Evolutionary conservation across 2,888 invertebrate species (phyloP), one percentile per base, ranked within the genome.

Genomic region (Leptopterna dolabrata): DNA sequence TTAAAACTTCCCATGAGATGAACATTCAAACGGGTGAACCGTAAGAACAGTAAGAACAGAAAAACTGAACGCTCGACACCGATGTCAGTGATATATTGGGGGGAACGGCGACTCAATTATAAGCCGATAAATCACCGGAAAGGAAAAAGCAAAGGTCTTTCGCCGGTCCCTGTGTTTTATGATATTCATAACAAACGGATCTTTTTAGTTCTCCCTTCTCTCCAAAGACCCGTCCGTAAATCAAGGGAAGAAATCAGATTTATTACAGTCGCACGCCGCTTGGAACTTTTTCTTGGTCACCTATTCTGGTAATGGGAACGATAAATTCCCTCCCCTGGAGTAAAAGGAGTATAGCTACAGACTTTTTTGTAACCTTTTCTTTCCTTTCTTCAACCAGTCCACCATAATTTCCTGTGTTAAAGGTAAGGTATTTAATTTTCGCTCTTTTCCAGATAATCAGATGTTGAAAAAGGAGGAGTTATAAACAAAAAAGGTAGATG

Each of bases 201-300:
- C 30, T 45, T 81, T 81, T 51, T 81, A 81, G 29, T 55, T 47
- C 51, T 24, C 81, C 47, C 81, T 81, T 81, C 29, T 30, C 43
- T 36, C 36, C 73, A 55, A 55, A 81, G 81, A 55, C 81, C 51
- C 7, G 51, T 51, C 78, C 45, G 55, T 81, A 81, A 81, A 81
- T 81, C 81, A 81, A 55, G 81, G 55, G 51, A 81, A 81, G 55
- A 55, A 81, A 81, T 55, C 81, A 55, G 81, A 81, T 81, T 81
- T 81, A 81, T 81, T 55, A 81, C 81, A 51, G 29, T 51, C 51
- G 36, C 81, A 45, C 27, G 13, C 47, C 81, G 47, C 47, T 30
- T 81, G 55, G 81, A 51, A 51, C 81, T 55, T 81, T 81, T 81
- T 81, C 81, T 55, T 47, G 81, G 81, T 81, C 81, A 81, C 81